Evolutionary conservation across 2,797 vertebrate species (phyloP), one percentile per base, ranked within the genome.

Genomic region (Australoheros facetus): DNA sequence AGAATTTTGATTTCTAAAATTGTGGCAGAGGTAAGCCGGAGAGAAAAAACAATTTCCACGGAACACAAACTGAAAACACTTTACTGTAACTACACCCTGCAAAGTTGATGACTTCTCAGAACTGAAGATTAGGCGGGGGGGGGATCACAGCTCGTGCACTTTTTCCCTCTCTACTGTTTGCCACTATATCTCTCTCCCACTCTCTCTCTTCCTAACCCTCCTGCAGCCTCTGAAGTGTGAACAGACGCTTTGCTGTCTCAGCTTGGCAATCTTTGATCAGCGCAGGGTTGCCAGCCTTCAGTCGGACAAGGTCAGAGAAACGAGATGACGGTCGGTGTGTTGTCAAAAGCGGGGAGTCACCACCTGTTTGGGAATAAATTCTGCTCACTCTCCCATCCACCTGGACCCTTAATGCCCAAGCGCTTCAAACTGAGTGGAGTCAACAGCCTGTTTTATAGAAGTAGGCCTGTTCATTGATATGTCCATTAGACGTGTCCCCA

Each of bases 51-150:
- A 77, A 87, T 92, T 89, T 92, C 79, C 82, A 37, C 64, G 13
- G 54, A 82, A 75, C 77, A 82, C 56, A 78, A 83, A 80, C 73
- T 37, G 73, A 79, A 92, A 92, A 88, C 80, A 75, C 77, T 86
- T 89, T 57, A 71, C 85, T 86, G 85, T 86, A 81, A 84, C 79
- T 78, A 82, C 73, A 81, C 21, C 79, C 85, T 54, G 82, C 77
- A 86, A 92, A 93, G 80, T 71, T 91, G 89, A 92, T 92, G 92
- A 93, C 91, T 87, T 86, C 79, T 83, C 87, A 80, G 79, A 91
- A 88, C 42, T 21, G 58, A 81, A 87, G 89, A 90, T 91, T 91
- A 89, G 78, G 74, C 7, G 62, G 16, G 82, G 73, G 23, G 66
- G 55, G 62, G 88, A 78, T 74, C 83, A 64, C 79, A 80, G 77